Evolutionary conservation across 2,888 invertebrate genomes (phyloP).

Genomic region (Trissolcus brochymenae): DNA sequence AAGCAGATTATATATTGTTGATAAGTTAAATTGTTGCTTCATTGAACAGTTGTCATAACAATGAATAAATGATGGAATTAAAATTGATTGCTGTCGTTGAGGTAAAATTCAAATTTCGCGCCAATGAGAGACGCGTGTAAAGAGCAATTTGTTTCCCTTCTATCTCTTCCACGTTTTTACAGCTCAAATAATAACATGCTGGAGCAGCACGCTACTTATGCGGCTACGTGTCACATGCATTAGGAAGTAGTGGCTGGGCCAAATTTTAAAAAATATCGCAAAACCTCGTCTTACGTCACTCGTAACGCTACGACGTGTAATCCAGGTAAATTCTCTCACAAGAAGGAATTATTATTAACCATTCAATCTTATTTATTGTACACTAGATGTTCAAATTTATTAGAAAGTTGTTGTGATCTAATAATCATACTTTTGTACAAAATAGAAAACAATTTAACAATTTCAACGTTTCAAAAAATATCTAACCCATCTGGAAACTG

Average conservation of each 20-base stretch:
- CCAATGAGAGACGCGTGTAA: neutral
- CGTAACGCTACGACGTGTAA: neutral
- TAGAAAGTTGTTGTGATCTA: no score
- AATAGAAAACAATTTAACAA: no score
- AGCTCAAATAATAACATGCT: slow-evolving; percentile 45
- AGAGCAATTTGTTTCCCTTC: slow-evolving; percentile 24
- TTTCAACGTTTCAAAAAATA: no score
- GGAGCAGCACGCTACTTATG: slow-evolving; percentile 28
- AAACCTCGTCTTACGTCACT: slow-evolving; percentile 4
- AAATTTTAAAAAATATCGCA: slow-evolving; percentile 12
- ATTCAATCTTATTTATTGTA: no score
- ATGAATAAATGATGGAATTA: no score
- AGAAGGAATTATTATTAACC: no score
- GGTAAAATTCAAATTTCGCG: neutral
- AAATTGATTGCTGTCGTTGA: neutral
- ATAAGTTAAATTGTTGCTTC: no score
- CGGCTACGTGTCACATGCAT: slow-evolving; percentile 46
- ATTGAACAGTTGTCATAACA: no score
- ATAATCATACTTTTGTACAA: no score
- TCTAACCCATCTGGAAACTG: no score
- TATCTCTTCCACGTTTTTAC: slow-evolving; percentile 39
- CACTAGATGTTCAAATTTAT: no score
- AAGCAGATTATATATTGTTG: no score
- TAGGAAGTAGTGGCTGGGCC: slow-evolving; percentile 2
- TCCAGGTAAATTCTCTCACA: slow-evolving; percentile 3